These are phyloP conservation scores for Puffinus mauretanicus DNA, from an alignment of 2,113 vertebrate species.

Conservation along the genomic window DNA sequence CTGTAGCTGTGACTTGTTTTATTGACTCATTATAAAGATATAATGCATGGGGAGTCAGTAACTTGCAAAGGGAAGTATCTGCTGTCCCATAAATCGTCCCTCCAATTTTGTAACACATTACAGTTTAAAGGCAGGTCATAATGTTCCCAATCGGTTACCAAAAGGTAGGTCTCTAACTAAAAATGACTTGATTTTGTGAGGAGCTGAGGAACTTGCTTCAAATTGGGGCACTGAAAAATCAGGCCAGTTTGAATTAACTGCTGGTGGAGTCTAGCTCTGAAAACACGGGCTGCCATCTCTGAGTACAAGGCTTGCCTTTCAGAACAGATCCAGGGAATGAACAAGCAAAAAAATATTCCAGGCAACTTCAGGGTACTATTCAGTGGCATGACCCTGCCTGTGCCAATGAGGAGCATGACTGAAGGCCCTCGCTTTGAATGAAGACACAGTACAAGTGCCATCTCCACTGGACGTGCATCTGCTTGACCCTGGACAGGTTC, in stretches of 20 bases:
- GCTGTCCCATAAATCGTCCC: constrained; percentile 51
- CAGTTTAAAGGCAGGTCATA: constrained; percentile 37
- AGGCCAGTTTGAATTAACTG: constrained; percentile 22
- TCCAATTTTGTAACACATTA: constrained; percentile 4
- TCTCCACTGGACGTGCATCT: not conserved
- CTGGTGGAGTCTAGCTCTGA: not conserved
- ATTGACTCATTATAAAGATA: constrained; percentile 62
- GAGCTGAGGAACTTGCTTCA: constrained; percentile 8
- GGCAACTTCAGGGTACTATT: not conserved
- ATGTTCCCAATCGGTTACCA: constrained; percentile 6
- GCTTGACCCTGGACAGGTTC: not conserved
- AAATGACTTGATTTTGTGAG: constrained; percentile 5
- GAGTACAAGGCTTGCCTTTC: not conserved
- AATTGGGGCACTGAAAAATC: constrained; percentile 12
- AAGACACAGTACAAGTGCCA: not conserved
- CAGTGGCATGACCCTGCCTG: not conserved
- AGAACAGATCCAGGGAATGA: not conserved
- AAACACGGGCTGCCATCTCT: not conserved
- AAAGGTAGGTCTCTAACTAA: constrained; percentile 42
- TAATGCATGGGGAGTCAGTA: constrained; percentile 43
- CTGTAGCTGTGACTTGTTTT: constrained; percentile 53
- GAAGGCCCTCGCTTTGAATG: not conserved
- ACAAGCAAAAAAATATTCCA: not conserved
- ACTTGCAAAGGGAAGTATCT: constrained; percentile 26
- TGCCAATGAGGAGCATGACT: not conserved